Evolutionary conservation across 2,888 invertebrate genomes (phyloP).

Genomic region (Ommatoiulus sabulosus): DNA sequence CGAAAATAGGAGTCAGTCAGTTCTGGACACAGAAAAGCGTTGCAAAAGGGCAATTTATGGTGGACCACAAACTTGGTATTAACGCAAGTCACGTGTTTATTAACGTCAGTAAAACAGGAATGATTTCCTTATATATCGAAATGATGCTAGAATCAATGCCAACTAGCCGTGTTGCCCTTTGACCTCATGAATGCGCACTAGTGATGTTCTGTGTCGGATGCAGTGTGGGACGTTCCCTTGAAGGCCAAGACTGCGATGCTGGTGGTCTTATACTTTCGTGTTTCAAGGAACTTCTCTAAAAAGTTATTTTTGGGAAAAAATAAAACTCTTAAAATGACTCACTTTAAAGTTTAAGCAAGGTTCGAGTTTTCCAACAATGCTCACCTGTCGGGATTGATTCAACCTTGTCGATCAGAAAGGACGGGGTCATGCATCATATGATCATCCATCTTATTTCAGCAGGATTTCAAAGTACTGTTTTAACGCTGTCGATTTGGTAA

Average conservation of each 20-base stretch:
- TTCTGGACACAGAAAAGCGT: neutral
- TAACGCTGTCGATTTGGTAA: neutral
- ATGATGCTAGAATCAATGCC: neutral
- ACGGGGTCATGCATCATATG: neutral
- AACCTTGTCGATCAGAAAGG: too few relatives aligned
- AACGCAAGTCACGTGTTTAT: neutral
- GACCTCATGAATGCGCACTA: neutral
- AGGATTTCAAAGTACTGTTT: slow-evolving; percentile 2
- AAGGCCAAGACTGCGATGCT: neutral
- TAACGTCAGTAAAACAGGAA: neutral
- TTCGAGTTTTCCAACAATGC: neutral
- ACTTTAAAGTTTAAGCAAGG: neutral
- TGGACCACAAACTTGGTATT: neutral
- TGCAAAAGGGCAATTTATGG: neutral
- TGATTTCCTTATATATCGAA: neutral
- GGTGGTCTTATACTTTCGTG: neutral
- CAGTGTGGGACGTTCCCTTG: neutral
- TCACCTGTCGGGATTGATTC: neutral
- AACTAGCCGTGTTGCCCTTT: neutral
- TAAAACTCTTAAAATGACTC: neutral
- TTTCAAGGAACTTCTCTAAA: neutral
- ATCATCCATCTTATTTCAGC: neutral
- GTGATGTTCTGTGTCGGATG: neutral
- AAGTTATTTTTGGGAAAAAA: neutral
- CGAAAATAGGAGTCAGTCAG: neutral